Conservation (phyloP, 2,888 invertebrate genomes). For the Pantelozetes paolii region DNA sequence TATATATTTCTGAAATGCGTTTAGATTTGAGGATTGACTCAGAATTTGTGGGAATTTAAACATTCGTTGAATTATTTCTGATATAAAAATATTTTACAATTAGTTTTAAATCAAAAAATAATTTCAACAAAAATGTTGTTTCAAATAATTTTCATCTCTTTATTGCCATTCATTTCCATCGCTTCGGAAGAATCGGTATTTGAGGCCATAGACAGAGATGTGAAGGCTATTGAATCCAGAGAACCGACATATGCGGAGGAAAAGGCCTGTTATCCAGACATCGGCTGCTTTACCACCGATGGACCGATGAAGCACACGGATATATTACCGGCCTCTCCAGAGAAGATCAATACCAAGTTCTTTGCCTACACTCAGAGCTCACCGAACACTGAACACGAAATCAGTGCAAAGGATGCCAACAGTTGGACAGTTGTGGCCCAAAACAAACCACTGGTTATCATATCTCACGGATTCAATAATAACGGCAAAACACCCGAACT, state of each 20-base stretch:
- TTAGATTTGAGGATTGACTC: no score
- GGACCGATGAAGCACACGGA: slow-evolving; percentile 14
- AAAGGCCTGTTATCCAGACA: slow-evolving; percentile 22
- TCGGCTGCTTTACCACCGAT: not conserved
- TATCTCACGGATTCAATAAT: slow-evolving; percentile 31
- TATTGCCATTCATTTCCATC: not conserved
- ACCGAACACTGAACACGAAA: not conserved
- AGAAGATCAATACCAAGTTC: not conserved
- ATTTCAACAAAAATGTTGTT: not conserved
- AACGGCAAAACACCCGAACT: slow-evolving; percentile 5
- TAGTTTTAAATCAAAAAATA: no score
- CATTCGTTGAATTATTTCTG: no score
- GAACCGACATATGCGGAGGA: not conserved
- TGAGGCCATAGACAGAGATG: not conserved
- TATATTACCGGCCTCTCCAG: not conserved
- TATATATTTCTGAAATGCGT: no score
- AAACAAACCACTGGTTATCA: slow-evolving; percentile 19
- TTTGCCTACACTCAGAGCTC: not conserved
- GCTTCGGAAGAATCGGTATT: not conserved
- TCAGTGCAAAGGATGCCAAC: not conserved
- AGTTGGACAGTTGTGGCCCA: not conserved
- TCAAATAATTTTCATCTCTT: not conserved
- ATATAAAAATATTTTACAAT: no score
- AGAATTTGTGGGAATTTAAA: no score
- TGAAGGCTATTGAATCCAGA: not conserved